These are phyloP conservation scores for Balaenoptera acutorostrata DNA, from an alignment of 2,113 vertebrate genomes.

Conservation along the genomic window DNA sequence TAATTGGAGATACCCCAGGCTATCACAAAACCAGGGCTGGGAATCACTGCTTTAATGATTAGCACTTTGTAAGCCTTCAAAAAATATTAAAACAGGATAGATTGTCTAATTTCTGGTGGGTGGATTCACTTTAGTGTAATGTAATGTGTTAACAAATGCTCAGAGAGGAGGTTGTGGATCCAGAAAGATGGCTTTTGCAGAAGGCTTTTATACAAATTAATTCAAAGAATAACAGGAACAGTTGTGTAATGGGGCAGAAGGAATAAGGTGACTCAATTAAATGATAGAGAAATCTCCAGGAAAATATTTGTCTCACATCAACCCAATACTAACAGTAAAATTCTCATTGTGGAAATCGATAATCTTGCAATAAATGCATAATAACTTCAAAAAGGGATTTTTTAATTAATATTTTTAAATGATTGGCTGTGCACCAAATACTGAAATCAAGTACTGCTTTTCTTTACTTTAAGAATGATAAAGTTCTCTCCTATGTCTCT, in stretches of 20 bases:
- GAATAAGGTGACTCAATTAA: constrained; percentile 63
- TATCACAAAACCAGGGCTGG: neutral
- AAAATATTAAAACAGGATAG: constrained; percentile 60
- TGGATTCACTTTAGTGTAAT: neutral
- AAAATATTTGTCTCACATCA: constrained; percentile 48
- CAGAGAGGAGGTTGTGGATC: constrained; percentile 21
- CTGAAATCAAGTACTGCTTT: constrained; percentile 49
- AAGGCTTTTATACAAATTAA: constrained; percentile 42
- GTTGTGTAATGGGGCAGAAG: constrained; percentile 47
- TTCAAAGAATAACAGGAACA: constrained; percentile 58
- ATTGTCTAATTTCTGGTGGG: constrained; percentile 51
- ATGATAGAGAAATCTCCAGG: constrained; percentile 52
- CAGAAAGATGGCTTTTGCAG: neutral
- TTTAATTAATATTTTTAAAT: constrained; percentile 46
- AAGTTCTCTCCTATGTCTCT: neutral
- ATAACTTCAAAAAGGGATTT: constrained; percentile 57
- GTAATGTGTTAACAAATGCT: neutral
- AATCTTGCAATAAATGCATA: constrained; percentile 54
- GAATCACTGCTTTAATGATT: constrained; percentile 41
- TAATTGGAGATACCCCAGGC: constrained; percentile 1
- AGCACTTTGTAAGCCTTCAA: constrained; percentile 48
- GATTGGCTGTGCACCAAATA: constrained; percentile 58
- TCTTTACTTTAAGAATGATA: constrained; percentile 23
- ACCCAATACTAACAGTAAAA: constrained; percentile 22
- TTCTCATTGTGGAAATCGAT: constrained; percentile 32